Evolutionary conservation across 2,888 invertebrate species (phyloP).

Genomic region (Mylabris sibirica): DNA sequence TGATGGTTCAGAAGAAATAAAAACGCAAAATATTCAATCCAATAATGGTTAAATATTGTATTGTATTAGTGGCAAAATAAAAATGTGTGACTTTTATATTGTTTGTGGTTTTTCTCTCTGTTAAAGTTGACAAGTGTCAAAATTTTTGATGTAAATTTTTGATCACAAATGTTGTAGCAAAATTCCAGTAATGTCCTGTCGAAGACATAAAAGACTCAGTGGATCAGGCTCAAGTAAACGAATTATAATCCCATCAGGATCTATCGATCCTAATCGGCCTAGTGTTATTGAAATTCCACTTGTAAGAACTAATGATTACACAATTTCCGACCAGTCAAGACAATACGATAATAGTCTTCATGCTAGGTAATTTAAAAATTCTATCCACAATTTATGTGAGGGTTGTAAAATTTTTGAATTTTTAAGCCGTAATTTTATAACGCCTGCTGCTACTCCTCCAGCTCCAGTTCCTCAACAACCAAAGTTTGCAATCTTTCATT

Average conservation of each 20-base stretch:
- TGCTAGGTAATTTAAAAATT: no score
- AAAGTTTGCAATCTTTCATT: no score
- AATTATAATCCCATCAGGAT: background rate
- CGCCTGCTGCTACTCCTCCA: no score
- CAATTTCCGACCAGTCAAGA: background rate
- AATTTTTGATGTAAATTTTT: background rate
- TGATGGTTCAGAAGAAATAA: no score
- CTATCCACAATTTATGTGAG: no score
- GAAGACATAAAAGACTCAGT: background rate
- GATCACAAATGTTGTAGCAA: background rate
- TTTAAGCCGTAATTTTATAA: no score
- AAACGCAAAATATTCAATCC: no score
- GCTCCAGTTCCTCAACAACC: no score
- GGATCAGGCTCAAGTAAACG: background rate
- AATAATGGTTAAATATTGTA: no score
- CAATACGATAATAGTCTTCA: background rate
- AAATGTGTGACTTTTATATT: background rate
- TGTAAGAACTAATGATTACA: background rate
- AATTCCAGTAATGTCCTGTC: background rate
- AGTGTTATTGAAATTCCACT: background rate
- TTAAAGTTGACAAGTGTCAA: background rate
- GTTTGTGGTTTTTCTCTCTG: background rate
- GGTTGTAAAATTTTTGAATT: no score
- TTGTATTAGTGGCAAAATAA: background rate
- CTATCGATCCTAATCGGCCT: background rate